phyloP scores from a whole-genome alignment of 2,888 invertebrate genomes.

The Molanna angustata region DNA sequence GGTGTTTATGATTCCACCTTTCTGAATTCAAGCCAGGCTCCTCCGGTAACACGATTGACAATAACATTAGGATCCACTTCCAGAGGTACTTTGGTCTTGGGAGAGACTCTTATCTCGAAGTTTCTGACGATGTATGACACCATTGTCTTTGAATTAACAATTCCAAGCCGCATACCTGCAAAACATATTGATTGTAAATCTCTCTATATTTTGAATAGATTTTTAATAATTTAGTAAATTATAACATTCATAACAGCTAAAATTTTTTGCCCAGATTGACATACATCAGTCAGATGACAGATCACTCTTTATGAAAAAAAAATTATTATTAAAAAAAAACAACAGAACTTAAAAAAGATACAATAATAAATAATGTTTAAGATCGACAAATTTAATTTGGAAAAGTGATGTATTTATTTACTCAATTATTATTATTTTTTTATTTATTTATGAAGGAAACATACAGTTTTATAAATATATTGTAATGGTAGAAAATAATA shows the following conservation, averaged over 20 bases:
- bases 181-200: background rate
- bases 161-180: slow-evolving; percentile 13
- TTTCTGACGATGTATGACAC: slow-evolving; percentile 4
- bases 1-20: background rate
- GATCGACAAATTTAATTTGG: no score
- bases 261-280: background rate
- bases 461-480: no score
- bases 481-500: no score
- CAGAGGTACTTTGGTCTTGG: slow-evolving; percentile 17
- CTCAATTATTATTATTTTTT: no score
- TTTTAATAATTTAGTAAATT: background rate
- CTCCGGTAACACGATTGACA: slow-evolving; percentile 4
- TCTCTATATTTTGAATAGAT: background rate
- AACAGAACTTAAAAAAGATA: no score
- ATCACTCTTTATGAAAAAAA: no score
- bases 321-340: no score
- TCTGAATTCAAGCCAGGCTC: slow-evolving; percentile 13
- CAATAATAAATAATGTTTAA: no score
- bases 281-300: no score
- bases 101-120: slow-evolving; percentile 14
- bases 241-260: background rate
- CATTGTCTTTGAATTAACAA: slow-evolving; percentile 8
- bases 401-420: no score
- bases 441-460: no score
- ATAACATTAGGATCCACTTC: slow-evolving; percentile 7